A percentile compares a stretch with the other conserved stretches of the same genome.
Conservation (phyloP, 2,888 invertebrate species). For the Acanthosoma haemorrhoidale region DNA sequence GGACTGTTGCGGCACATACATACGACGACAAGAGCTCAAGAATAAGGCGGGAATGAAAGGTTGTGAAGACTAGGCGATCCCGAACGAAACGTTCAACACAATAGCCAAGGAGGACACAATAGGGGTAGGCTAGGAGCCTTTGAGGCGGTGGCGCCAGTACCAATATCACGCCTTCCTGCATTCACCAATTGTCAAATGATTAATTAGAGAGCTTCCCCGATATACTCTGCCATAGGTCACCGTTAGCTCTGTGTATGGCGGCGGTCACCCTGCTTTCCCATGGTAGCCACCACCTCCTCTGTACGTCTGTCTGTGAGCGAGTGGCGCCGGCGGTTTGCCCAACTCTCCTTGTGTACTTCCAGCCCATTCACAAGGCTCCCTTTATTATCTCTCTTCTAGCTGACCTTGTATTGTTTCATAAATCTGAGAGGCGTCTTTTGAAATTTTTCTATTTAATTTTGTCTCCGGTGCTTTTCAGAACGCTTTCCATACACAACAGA, state of each 20-base stretch:
- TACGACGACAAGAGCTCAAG: too few species aligned
- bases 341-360: neutral
- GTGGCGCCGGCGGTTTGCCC: neutral
- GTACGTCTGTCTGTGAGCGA: neutral
- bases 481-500: neutral
- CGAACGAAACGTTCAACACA: neutral
- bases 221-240: conserved; percentile 22
- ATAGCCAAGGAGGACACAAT: neutral
- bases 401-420: conserved; percentile 6
- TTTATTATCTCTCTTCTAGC: neutral
- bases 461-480: conserved; percentile 6
- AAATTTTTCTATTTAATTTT: neutral
- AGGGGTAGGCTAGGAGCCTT: neutral
- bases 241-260: conserved; percentile 1
- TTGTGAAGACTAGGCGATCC: conserved; percentile 10
- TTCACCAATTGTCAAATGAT: conserved; percentile 38
- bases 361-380: neutral
- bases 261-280: neutral
- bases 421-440: neutral
- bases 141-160: conserved; percentile 33
- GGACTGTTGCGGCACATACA: neutral
- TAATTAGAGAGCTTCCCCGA: conserved; percentile 33
- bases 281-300: neutral
- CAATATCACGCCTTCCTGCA: conserved; percentile 38
- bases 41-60: too few species aligned